Conservation (phyloP, 2,797 vertebrate genomes). For the Hippocampus kuda region DNA sequence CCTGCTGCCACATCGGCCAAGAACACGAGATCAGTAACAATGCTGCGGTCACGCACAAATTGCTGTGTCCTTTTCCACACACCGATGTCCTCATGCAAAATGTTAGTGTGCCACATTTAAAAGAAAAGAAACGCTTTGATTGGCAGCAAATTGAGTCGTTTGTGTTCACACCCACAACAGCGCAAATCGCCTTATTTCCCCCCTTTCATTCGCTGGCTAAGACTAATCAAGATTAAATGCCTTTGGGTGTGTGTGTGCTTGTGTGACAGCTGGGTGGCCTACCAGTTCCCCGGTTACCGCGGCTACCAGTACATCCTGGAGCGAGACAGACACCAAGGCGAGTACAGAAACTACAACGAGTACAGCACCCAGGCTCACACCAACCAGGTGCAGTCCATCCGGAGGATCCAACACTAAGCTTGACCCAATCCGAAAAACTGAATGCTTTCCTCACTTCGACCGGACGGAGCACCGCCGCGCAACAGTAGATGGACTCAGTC, state of each 20-base stretch:
- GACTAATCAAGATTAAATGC: no score
- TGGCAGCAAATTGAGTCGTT: no score
- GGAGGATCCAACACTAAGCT: slow-evolving; percentile 87
- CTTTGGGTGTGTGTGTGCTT: not conserved
- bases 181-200: no score
- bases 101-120: no score
- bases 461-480: slow-evolving; percentile 43
- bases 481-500: slow-evolving; percentile 48
- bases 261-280: slow-evolving; percentile 84
- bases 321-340: slow-evolving; percentile 86
- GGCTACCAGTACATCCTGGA: slow-evolving; percentile 97
- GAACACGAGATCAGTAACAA: no score
- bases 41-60: no score
- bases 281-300: slow-evolving; percentile 95
- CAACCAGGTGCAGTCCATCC: slow-evolving; percentile 95
- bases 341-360: slow-evolving; percentile 89
- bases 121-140: no score
- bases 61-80: no score
- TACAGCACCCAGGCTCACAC: slow-evolving; percentile 92
- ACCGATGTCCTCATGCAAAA: no score
- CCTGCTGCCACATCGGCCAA: no score
- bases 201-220: no score
- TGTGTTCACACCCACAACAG: no score
- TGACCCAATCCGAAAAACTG: slow-evolving; percentile 18
- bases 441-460: slow-evolving; percentile 28